Base-by-base conservation (phyloP, 2,797 vertebrate genomes). In the Petrocephalus schoutedeni region DNA sequence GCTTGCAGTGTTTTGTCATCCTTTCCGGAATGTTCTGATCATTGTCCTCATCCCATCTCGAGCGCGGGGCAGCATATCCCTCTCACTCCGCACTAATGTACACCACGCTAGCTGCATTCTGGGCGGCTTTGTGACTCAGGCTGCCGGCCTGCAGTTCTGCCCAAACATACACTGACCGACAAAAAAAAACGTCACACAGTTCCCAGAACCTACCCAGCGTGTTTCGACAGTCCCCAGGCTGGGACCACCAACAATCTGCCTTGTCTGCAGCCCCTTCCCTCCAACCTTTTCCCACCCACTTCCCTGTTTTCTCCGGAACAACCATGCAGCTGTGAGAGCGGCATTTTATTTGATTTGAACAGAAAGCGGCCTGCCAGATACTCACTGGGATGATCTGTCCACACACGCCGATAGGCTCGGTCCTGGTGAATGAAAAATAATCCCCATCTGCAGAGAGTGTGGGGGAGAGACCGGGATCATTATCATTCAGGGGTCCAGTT, bases 301-400 rank as follows among this genome's bases (percentile, higher is more conserved):
- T 49, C 32, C 21, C 59, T 83, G 32, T 64, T 87, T 89, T 85
- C 94, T 93, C 95, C 95, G 92, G 93, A 93, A 95, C 45, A 96
- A 93, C 94, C 93, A 16, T 91, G 93, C 94, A 93, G 93, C 90
- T 86, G 92, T 67, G 85, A 94, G 91, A 91, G 91, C 91, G 54
- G 45, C 91, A 91, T 94, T 94, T 93, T 93, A 92, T 92, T 92
- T 92, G 90, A 86, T 92, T 92, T 92, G 92, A 94, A 93, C 92
- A 91, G 95, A 96, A 92, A 94, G 95, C 92, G 95, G 96, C 97
- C 93, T 93, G 0, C 53, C 93, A 93, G 91, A 91, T 92, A 97
- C 98, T 99, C 94, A 99, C 98, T 77, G 98, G 98, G 93, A 99
- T 97, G 95, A 99, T 99, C 96, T 99, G 98, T 97, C 98, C 98